These are phyloP conservation scores for Melanotaenia trifasciata DNA, from an alignment of 2,797 vertebrate species.

Conservation along the genomic window DNA sequence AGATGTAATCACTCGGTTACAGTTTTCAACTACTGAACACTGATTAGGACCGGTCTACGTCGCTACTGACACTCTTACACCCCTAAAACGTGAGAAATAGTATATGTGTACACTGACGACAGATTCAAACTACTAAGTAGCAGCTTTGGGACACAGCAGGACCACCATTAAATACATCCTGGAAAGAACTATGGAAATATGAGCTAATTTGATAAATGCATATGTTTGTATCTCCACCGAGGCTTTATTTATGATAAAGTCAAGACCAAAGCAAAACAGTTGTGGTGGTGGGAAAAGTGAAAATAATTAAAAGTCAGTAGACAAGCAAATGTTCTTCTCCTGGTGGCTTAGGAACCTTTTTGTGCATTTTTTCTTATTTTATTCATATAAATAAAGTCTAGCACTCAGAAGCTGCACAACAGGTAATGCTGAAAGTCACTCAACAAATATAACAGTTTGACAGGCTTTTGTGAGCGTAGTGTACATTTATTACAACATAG, in stretches of 20 bases:
- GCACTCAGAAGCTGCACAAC: slow-evolving; percentile 67
- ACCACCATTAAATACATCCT: slow-evolving; percentile 52
- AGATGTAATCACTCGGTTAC: slow-evolving; percentile 43
- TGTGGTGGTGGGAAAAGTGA: slow-evolving; percentile 28
- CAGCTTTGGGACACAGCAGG: slow-evolving; percentile 60
- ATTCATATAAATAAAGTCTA: slow-evolving; percentile 42
- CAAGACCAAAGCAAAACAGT: slow-evolving; percentile 33
- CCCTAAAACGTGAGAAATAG: slow-evolving; percentile 53
- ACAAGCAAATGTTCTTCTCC: slow-evolving; percentile 55
- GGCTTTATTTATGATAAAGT: slow-evolving; percentile 45
- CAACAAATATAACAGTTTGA: slow-evolving; percentile 70
- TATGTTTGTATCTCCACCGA: slow-evolving; percentile 33
- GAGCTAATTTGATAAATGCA: slow-evolving; percentile 33
- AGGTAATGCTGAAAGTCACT: slow-evolving; percentile 62
- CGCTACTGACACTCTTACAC: slow-evolving; percentile 49
- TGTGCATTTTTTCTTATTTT: slow-evolving; percentile 47
- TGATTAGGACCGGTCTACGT: slow-evolving; percentile 48
- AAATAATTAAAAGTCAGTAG: slow-evolving; percentile 46
- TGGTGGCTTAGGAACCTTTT: slow-evolving; percentile 73
- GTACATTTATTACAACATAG: slow-evolving; percentile 77
- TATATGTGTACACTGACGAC: slow-evolving; percentile 62
- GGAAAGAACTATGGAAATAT: slow-evolving; percentile 42
- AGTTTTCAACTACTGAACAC: slow-evolving; percentile 66
- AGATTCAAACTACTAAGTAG: slow-evolving; percentile 46
- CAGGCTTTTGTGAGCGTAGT: slow-evolving; percentile 75